A percentile compares a stretch with the other conserved stretches of the same genome.
phyloP scores from a whole-genome alignment of 2,888 invertebrate species.

The Candidula unifasciata region DNA sequence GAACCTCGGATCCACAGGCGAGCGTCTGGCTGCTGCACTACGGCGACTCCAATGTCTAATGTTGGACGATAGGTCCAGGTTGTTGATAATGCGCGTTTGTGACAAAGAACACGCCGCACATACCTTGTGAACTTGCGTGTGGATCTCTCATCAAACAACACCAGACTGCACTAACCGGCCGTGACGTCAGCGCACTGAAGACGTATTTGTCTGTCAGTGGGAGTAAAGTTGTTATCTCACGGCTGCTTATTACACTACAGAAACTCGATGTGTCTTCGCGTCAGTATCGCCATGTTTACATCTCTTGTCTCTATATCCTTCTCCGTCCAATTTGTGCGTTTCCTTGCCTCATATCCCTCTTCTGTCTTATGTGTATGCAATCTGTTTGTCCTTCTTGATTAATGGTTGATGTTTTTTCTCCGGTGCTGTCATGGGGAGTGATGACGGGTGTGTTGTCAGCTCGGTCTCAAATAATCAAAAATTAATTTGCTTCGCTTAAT shows the following conservation, averaged over 20 bases:
- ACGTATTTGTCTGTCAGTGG: conserved; percentile 15
- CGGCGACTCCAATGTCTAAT: no score
- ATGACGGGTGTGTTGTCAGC: background rate
- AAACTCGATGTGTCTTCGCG: background rate
- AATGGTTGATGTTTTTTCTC: background rate
- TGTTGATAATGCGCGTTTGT: no score
- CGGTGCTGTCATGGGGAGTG: background rate
- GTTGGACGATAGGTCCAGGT: no score
- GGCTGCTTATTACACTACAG: background rate
- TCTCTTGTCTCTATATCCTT: background rate
- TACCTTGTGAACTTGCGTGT: background rate
- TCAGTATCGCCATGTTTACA: background rate
- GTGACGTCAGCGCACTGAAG: background rate
- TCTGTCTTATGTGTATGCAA: background rate
- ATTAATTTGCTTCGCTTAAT: no score
- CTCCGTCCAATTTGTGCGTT: background rate
- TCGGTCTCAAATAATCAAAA: background rate
- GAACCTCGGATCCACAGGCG: no score
- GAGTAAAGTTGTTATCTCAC: background rate
- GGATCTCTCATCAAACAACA: background rate
- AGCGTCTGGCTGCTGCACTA: no score
- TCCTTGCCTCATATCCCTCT: background rate
- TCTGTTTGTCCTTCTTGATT: background rate
- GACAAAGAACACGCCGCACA: background rate
- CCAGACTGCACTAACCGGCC: background rate